Evolutionary conservation across 2,113 vertebrate genomes (phyloP).

Genomic region (Dasypus novemcinctus): DNA sequence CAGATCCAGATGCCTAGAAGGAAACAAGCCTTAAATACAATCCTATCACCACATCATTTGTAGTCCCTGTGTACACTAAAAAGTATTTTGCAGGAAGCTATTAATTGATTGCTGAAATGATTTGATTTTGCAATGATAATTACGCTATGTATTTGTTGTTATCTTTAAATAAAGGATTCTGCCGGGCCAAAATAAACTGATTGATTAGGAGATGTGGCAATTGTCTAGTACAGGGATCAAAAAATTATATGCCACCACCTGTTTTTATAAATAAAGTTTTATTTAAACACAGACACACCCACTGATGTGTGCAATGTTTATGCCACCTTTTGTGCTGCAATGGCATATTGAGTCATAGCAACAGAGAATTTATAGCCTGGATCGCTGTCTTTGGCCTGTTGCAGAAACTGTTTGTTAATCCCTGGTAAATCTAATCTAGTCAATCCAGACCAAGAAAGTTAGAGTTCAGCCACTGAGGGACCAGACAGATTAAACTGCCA

Average conservation of each 20-base stretch:
- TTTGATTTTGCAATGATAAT: neutral
- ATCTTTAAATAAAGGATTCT: neutral
- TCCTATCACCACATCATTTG: neutral
- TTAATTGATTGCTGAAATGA: neutral
- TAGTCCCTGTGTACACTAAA: neutral
- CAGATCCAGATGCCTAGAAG: neutral
- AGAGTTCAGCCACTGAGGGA: neutral
- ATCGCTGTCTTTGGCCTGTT: neutral
- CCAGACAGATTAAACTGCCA: rapidly evolving
- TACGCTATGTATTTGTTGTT: neutral
- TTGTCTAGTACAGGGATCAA: neutral
- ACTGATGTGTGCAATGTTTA: neutral
- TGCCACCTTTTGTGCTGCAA: neutral
- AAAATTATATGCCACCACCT: neutral
- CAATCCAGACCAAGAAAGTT: too few species aligned
- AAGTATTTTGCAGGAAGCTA: neutral
- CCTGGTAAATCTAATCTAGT: neutral
- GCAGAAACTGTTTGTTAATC: neutral
- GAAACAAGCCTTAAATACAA: neutral
- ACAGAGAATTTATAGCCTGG: neutral
- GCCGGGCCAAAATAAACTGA: neutral
- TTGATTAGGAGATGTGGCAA: neutral
- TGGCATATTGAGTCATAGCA: neutral
- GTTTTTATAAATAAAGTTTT: neutral
- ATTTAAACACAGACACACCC: neutral